Conservation (phyloP, 2,888 invertebrate species). For the Apodemia mormo region DNA sequence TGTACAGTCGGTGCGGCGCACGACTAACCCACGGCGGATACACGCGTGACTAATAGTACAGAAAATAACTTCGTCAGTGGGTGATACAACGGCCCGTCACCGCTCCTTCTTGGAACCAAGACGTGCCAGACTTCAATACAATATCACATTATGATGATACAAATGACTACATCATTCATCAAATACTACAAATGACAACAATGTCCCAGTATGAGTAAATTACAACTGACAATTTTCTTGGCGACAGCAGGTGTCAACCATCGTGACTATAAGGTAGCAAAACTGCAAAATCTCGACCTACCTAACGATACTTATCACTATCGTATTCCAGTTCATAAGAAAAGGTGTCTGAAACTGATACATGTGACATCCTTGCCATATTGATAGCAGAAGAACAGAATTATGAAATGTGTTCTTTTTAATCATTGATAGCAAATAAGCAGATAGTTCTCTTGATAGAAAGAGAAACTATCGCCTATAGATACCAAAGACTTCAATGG, state of each 20-base stretch:
- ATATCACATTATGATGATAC: conserved; percentile 35
- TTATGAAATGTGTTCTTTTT: too few relatives aligned
- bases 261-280: too few relatives aligned
- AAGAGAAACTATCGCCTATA: too few relatives aligned
- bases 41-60: conserved; percentile 79
- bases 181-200: too few relatives aligned
- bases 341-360: not conserved
- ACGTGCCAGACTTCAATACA: conserved; percentile 46
- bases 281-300: too few relatives aligned
- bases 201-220: not conserved
- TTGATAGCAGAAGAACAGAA: too few relatives aligned
- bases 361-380: not conserved
- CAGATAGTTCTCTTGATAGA: too few relatives aligned
- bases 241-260: not conserved
- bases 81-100: conserved; percentile 73
- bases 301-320: too few relatives aligned
- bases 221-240: not conserved
- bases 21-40: conserved; percentile 72
- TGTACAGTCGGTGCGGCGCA: conserved; percentile 39
- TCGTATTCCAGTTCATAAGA: too few relatives aligned
- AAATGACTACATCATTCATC: conserved; percentile 25
- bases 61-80: conserved; percentile 79
- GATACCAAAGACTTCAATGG: too few relatives aligned
- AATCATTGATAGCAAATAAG: too few relatives aligned
- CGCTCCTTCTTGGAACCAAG: conserved; percentile 72